Evolutionary conservation across 2,113 vertebrate species (phyloP).

Genomic region (Odobenus rosmarus): DNA sequence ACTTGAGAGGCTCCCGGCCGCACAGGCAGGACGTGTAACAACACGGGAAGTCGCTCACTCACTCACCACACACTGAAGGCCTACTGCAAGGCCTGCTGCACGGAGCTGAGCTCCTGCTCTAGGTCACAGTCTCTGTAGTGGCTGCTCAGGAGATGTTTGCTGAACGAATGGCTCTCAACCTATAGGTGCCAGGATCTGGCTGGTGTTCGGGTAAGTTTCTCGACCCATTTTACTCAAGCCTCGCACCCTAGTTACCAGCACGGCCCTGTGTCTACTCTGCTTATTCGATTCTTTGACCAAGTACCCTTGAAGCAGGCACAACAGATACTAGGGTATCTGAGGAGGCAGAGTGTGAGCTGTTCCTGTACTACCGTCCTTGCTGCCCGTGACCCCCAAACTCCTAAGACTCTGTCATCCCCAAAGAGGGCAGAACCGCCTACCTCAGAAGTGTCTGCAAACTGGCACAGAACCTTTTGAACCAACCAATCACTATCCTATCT

Average conservation of each 20-base stretch:
- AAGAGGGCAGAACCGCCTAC: background rate
- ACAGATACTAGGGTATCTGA: background rate
- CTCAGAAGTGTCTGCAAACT: background rate
- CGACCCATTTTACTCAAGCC: background rate
- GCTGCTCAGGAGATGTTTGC: background rate
- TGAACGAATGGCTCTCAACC: background rate
- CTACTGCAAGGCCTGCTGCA: background rate
- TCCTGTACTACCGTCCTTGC: background rate
- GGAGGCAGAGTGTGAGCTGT: background rate
- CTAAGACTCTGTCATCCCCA: background rate
- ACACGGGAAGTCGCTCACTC: background rate
- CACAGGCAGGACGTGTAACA: background rate
- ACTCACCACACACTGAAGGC: fast-evolving
- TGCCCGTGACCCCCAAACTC: background rate
- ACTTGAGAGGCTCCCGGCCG: background rate
- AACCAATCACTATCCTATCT: background rate
- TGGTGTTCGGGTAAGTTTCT: background rate
- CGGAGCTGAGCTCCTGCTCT: background rate
- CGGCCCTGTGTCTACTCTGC: background rate
- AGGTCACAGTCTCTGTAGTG: background rate
- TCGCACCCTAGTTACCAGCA: background rate
- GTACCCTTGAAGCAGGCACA: background rate
- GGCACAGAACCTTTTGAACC: background rate
- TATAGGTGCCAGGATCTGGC: background rate
- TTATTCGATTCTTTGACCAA: background rate